A percentile compares a stretch with the other conserved stretches of the same genome.
Conservation (phyloP, 2,888 invertebrate species). For the Nasonia oneida region DNA sequence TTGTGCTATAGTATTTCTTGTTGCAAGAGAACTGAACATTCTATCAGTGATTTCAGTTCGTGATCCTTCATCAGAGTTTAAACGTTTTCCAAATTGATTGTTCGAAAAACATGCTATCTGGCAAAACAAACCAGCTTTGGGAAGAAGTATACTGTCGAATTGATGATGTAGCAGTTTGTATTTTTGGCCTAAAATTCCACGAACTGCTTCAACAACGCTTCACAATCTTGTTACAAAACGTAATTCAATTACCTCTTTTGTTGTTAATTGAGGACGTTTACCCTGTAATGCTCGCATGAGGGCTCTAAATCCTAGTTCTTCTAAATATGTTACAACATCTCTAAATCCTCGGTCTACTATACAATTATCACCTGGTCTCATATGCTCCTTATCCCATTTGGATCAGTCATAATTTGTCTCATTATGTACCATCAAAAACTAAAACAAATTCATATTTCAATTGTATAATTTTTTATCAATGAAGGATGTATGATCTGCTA, state of each 20-base stretch:
- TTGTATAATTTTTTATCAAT: conserved; percentile 42
- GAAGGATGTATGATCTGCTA: conserved; percentile 52
- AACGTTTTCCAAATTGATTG: conserved; percentile 62
- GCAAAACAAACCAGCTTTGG: conserved; percentile 49
- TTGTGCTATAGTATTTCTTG: conserved; percentile 41
- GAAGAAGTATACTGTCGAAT: conserved; percentile 62
- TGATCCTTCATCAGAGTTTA: conserved; percentile 34
- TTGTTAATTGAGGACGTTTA: too few species aligned
- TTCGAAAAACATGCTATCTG: conserved; percentile 58
- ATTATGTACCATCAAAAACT: conserved; percentile 46
- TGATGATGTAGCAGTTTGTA: conserved; percentile 61
- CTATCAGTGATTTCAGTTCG: conserved; percentile 27
- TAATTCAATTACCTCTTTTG: conserved; percentile 16
- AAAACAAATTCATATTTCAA: conserved; percentile 23
- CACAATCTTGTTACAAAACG: conserved; percentile 15
- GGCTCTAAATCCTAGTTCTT: conserved; percentile 23
- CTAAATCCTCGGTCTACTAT: conserved; percentile 64
- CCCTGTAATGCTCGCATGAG: too few species aligned
- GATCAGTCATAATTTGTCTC: conserved; percentile 17
- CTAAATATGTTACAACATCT: conserved; percentile 49
- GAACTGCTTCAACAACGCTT: conserved; percentile 64
- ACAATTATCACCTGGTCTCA: conserved; percentile 64
- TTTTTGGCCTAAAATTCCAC: conserved; percentile 63
- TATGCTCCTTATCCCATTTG: conserved; percentile 54
- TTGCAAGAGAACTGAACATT: not conserved